phyloP scores from a whole-genome alignment of 1,140 invertebrate genomes.

The Gonioctena quinquepunctata region DNA sequence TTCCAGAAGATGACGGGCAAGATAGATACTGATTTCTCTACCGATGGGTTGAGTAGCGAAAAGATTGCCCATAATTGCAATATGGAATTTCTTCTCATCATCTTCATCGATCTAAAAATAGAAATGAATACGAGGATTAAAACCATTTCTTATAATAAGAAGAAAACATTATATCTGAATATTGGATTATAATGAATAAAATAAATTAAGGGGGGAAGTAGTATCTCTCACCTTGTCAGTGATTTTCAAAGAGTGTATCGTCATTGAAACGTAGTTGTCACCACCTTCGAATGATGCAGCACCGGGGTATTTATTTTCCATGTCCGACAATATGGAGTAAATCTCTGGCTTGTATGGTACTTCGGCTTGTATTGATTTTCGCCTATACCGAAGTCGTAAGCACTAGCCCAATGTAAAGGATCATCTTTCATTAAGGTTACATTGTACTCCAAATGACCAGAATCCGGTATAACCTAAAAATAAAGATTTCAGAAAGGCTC shows the following conservation, averaged over 20 bases:
- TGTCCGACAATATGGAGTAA: slow-evolving; percentile 62
- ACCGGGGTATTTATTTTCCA: slow-evolving; percentile 68
- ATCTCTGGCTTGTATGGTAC: slow-evolving; percentile 71
- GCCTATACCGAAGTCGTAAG: slow-evolving; percentile 70
- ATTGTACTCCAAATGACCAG: slow-evolving; percentile 69
- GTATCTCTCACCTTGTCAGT: slow-evolving; percentile 60
- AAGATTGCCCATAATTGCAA: slow-evolving; percentile 81
- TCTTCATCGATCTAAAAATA: slow-evolving; percentile 51
- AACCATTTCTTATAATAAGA: no score
- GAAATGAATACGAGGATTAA: neutral
- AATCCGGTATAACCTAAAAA: slow-evolving; percentile 68
- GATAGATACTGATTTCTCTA: slow-evolving; percentile 79
- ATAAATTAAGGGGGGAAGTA: no score
- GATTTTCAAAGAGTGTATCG: slow-evolving; percentile 68
- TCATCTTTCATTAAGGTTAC: slow-evolving; percentile 80
- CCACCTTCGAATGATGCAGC: slow-evolving; percentile 67
- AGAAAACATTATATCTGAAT: no score
- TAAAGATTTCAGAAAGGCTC: slow-evolving; percentile 27
- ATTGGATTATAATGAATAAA: no score
- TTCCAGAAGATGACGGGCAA: slow-evolving; percentile 78
- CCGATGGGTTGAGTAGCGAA: slow-evolving; percentile 83
- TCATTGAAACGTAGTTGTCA: slow-evolving; percentile 64
- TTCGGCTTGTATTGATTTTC: slow-evolving; percentile 58
- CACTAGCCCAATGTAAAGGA: slow-evolving; percentile 75
- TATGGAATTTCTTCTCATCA: slow-evolving; percentile 79